Conservation (phyloP, 35 echinoderm and acorn worm genomes). For the Apostichopus parvimensis region DNA sequence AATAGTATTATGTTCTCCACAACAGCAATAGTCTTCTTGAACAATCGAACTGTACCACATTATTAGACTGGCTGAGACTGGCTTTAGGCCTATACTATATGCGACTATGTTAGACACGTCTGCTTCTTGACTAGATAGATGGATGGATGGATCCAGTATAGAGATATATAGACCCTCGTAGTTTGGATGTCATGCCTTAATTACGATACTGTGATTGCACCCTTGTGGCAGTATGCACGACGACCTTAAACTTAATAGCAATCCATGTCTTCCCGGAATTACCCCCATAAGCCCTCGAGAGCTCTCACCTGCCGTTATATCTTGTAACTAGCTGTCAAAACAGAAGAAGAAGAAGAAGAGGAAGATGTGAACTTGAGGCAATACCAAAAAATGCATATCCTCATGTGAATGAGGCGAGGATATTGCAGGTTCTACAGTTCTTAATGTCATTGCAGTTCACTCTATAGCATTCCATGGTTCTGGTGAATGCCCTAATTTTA, state of each 20-base stretch:
- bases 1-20: no score
- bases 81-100: no score
- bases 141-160: no score
- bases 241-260: background rate
- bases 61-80: no score
- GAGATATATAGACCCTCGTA: no score
- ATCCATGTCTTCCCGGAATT: background rate
- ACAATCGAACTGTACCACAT: no score
- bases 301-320: slow-evolving; percentile 36
- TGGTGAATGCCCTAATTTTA: slow-evolving; percentile 21
- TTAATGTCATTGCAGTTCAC: background rate
- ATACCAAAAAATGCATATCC: background rate
- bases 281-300: background rate
- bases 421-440: background rate
- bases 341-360: background rate
- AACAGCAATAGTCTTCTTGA: no score
- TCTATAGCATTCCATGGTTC: background rate
- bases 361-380: slow-evolving; percentile 32
- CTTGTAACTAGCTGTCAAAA: slow-evolving; percentile 39
- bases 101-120: no score
- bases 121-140: no score
- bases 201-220: no score
- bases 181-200: no score
- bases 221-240: background rate
- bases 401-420: background rate